These are phyloP conservation scores for Strix aluco DNA, from an alignment of 2,113 vertebrate species.

Conservation along the genomic window DNA sequence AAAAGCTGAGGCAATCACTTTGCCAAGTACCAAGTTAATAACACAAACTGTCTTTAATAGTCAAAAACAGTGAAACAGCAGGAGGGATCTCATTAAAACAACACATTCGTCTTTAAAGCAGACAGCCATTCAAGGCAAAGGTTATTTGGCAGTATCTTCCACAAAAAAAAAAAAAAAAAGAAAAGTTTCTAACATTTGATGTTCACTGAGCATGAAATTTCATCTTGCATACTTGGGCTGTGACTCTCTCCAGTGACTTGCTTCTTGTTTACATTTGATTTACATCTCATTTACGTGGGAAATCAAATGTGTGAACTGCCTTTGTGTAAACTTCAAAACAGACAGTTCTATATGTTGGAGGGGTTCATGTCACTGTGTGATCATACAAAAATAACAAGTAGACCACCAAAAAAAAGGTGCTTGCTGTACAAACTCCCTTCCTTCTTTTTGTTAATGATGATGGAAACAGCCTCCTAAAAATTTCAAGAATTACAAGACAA, in stretches of 20 bases:
- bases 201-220: constrained; percentile 22
- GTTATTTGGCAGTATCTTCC: not conserved
- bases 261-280: not conserved
- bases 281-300: not conserved
- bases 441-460: not conserved
- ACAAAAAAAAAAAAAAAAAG: not conserved
- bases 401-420: not conserved
- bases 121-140: not conserved
- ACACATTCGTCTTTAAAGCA: not conserved
- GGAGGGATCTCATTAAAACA: constrained; percentile 29
- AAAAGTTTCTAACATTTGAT: constrained; percentile 38
- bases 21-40: constrained; percentile 1
- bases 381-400: not conserved
- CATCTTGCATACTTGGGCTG: not conserved
- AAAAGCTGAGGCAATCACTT: constrained; percentile 38
- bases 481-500: not conserved
- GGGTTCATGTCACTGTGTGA: not conserved
- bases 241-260: constrained; percentile 5
- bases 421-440: not conserved
- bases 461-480: not conserved
- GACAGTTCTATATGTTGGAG: not conserved
- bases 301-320: not conserved
- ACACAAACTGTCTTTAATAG: constrained; percentile 48
- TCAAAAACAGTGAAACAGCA: constrained; percentile 39
- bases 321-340: not conserved